phyloP scores from a whole-genome alignment of 2,113 vertebrate species.

The Cynopterus brachyotis region DNA sequence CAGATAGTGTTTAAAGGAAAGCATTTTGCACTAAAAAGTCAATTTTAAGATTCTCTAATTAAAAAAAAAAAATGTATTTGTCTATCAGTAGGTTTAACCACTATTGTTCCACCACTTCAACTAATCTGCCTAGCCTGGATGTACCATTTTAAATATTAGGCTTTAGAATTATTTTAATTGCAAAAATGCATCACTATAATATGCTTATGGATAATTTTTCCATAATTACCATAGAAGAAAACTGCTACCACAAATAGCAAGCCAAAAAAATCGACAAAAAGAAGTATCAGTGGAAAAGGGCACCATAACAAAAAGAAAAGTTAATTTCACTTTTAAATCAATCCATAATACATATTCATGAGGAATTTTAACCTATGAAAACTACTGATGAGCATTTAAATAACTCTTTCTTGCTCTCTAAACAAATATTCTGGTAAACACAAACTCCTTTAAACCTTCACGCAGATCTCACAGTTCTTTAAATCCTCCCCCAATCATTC shows the following conservation, averaged over 20 bases:
- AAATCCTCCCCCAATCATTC: background rate
- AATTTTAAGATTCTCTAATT: background rate
- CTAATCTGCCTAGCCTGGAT: background rate
- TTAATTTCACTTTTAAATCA: constrained; percentile 24
- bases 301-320: background rate
- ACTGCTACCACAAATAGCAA: background rate
- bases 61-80: background rate
- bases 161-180: constrained; percentile 7
- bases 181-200: background rate
- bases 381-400: background rate
- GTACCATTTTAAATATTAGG: background rate
- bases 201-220: background rate
- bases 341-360: background rate
- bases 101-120: background rate
- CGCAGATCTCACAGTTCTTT: background rate
- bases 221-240: constrained; percentile 5
- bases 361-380: background rate
- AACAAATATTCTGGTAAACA: background rate
- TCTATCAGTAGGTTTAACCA: background rate
- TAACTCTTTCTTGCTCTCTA: background rate
- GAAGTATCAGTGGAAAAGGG: background rate
- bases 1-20: background rate
- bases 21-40: background rate
- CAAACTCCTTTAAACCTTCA: background rate
- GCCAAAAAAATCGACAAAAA: background rate